Evolutionary conservation across 1,140 invertebrate species (phyloP), one percentile per base, ranked within the genome.

Genomic region (Rhynchophorus ferrugineus): DNA sequence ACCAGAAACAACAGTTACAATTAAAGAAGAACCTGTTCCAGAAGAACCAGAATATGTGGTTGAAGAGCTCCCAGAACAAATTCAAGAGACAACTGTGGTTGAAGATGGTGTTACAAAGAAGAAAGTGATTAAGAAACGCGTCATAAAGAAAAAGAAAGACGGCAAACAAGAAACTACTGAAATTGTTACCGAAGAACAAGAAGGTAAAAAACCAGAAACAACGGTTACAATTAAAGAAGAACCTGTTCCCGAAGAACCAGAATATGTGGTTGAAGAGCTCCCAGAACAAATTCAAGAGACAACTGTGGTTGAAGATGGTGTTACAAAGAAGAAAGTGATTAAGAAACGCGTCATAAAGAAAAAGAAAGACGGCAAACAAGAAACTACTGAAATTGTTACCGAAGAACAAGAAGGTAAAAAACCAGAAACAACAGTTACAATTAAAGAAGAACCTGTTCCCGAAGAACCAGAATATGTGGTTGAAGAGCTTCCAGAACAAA

Each of bases 161-260:
- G 67, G 62, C 49, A 67, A 62, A 50, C 49, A 64, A 58, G 61
- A 67, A 58, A 49, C 54, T 14, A 68, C 64, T 7, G 67, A 69
- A 61, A 68, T 69, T 45, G 58, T 67, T 24, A 67, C 63, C 29
- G 56, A 61, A 35, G 65, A 68, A 57, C 59, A 59, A 49, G 45
- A 63, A 44, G 63, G 62, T 9, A 66, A 68, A 49, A 14, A 45
- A 55, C 62, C 65, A 34, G 50, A 68, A 39, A 63, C 60, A 21
- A 63, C 61, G 21, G 62, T 42, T 47, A 66, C 18, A 0, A 58
- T 72, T 2, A 65, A 74, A 53, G 50, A 57, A 54, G 9, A 19
- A 44, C 59, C 49, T 43, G 22, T 60, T 45, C 67, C 73, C 54
- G 63, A 71, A 59, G 51, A 69, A 42, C 44, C 56, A 65, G 5